These are phyloP conservation scores for Naso thynnoides DNA, from an alignment of 2,797 vertebrate species.

Conservation along the genomic window DNA sequence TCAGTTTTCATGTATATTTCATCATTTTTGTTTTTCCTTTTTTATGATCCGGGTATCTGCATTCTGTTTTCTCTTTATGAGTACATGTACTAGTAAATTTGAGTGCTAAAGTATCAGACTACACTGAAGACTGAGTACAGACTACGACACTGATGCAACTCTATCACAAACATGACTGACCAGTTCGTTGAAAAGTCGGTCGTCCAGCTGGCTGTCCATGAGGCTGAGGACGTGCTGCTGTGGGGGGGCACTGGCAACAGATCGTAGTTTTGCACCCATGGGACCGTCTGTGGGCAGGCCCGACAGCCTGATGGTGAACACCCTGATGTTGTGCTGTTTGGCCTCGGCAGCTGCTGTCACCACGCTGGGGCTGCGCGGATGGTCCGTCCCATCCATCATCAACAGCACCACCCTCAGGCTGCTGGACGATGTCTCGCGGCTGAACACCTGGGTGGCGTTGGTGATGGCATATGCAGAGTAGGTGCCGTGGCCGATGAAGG, in stretches of 20 bases:
- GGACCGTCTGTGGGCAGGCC: conserved; percentile 56
- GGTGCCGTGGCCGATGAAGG: conserved; percentile 89
- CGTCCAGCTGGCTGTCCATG: conserved; percentile 81
- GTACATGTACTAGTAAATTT: background rate
- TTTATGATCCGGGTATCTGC: background rate
- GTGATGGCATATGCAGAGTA: conserved; percentile 89
- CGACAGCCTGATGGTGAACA: conserved; percentile 88
- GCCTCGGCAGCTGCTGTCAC: conserved; percentile 83
- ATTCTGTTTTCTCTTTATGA: background rate
- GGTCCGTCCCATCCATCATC: conserved; percentile 89
- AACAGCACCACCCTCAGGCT: conserved; percentile 87
- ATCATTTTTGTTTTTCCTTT: background rate
- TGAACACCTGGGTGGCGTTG: conserved; percentile 88
- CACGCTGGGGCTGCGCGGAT: conserved; percentile 88
- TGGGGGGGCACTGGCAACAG: conserved; percentile 85
- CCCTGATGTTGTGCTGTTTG: conserved; percentile 85
- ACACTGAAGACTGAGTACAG: background rate
- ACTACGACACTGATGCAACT: background rate
- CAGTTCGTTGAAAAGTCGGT: conserved; percentile 83
- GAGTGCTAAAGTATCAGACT: background rate
- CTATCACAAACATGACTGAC: conserved; percentile 75
- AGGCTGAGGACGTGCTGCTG: conserved; percentile 84
- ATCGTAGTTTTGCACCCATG: conserved; percentile 78
- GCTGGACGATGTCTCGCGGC: conserved; percentile 79
- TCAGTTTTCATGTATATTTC: too few relatives aligned